Percentiles rank a stretch among this genome's conserved stretches.
Conservation (phyloP, 2,888 invertebrate species). For the Trypoxylon attenuatum region DNA sequence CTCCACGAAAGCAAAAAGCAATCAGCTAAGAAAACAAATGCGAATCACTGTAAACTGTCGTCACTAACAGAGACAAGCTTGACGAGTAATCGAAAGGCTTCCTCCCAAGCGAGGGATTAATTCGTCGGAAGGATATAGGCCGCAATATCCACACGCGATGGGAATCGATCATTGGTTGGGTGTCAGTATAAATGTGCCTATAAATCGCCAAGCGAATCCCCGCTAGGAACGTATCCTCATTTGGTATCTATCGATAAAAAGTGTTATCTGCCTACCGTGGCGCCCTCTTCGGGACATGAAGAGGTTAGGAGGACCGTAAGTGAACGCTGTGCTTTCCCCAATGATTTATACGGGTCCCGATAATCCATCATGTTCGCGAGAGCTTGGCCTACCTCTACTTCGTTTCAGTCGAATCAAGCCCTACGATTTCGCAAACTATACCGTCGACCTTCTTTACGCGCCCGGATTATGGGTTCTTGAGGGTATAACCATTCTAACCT, state of each 20-base stretch:
- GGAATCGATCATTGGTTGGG: constrained; percentile 4
- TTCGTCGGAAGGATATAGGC: too few relatives aligned
- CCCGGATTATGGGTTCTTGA: constrained; percentile 47
- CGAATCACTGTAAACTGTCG: too few relatives aligned
- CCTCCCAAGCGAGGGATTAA: too few relatives aligned
- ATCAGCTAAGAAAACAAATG: too few relatives aligned
- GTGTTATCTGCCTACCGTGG: neutral
- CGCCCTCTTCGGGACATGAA: neutral
- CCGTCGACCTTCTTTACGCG: constrained; percentile 43
- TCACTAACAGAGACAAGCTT: too few relatives aligned
- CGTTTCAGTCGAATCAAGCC: constrained; percentile 28
- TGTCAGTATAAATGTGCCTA: neutral
- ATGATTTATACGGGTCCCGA: constrained; percentile 52
- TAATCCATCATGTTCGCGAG: constrained; percentile 43
- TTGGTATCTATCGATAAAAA: constrained; percentile 21
- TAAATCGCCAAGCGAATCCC: neutral
- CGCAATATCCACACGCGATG: too few relatives aligned
- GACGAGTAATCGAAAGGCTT: too few relatives aligned
- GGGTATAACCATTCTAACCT: constrained; percentile 24
- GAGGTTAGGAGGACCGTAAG: constrained; percentile 8
- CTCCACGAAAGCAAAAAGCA: too few relatives aligned
- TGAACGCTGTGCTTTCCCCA: constrained; percentile 25
- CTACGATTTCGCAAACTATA: constrained; percentile 47
- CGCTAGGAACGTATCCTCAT: constrained; percentile 7
- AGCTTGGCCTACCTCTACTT: constrained; percentile 30